Conservation (phyloP, 2,797 vertebrate species). For the Myotis pilosus region DNA sequence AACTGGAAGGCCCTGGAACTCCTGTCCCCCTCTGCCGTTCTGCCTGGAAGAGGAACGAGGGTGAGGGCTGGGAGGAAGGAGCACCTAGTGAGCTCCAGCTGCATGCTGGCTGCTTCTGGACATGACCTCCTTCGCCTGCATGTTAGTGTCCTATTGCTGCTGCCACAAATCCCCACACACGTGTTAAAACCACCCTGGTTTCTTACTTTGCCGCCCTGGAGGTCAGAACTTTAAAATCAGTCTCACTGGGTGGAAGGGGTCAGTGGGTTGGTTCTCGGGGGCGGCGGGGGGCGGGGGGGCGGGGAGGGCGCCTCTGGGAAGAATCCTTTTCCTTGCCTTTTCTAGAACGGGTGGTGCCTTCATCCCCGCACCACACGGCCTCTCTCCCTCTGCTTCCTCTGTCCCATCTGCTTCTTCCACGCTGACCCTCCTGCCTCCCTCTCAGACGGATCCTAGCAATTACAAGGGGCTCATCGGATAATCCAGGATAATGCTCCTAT, state of each 20-base stretch:
- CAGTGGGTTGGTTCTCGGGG: not conserved
- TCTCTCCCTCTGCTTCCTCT: not conserved
- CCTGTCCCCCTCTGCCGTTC: not conserved
- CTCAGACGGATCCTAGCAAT: not conserved
- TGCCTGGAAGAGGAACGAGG: not conserved
- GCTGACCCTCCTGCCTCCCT: not conserved
- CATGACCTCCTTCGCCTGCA: accelerated
- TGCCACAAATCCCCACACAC: not conserved
- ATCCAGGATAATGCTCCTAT: not conserved
- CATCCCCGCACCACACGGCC: accelerated
- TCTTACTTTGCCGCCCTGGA: not conserved
- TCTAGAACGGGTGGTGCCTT: not conserved
- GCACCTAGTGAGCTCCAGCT: not conserved
- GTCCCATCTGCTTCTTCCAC: not conserved
- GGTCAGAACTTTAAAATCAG: not conserved
- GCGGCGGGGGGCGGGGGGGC: no score
- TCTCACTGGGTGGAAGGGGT: accelerated
- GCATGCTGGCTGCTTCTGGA: not conserved
- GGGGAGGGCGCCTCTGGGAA: no score
- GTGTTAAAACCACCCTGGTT: not conserved
- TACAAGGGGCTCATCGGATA: accelerated
- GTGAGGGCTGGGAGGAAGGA: not conserved
- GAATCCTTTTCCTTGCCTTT: not conserved
- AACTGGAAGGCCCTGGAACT: not conserved
- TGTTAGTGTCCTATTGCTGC: not conserved